Evolutionary conservation across 2,888 invertebrate species (phyloP).

Genomic region (Panopea generosa): DNA sequence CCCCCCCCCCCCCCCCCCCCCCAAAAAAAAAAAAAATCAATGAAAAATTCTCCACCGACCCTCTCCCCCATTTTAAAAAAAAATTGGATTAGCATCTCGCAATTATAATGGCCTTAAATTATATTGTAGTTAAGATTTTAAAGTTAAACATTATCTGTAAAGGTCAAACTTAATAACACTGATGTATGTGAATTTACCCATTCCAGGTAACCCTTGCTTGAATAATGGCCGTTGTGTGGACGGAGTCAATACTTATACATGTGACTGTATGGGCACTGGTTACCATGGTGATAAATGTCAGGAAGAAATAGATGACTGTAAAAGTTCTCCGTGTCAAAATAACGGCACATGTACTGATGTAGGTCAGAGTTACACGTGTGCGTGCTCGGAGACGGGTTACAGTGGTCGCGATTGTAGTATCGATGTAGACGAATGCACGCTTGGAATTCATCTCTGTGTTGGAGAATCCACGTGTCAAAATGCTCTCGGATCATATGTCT

Average conservation of each 20-base stretch:
- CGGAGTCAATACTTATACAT: constrained; percentile 66
- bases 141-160: no score
- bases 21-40: no score
- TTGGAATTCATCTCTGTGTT: constrained; percentile 58
- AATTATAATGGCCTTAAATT: no score
- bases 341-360: constrained; percentile 72
- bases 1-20: no score
- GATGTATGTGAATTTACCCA: no score
- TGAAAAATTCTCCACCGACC: no score
- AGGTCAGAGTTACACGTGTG: constrained; percentile 60
- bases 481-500: constrained; percentile 63
- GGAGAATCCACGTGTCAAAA: constrained; percentile 65
- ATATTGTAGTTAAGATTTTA: no score
- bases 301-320: constrained; percentile 56
- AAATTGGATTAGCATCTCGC: no score
- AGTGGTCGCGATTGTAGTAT: constrained; percentile 62
- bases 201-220: constrained; percentile 64
- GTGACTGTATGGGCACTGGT: constrained; percentile 76
- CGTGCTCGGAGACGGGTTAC: constrained; percentile 67
- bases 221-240: constrained; percentile 75
- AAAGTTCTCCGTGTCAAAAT: constrained; percentile 66
- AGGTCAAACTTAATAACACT: no score
- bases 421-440: constrained; percentile 69
- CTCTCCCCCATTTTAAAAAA: no score
- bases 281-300: constrained; percentile 67